These are phyloP conservation scores for Sternotherus odoratus DNA, from an alignment of 2,797 vertebrate genomes.

Conservation along the genomic window DNA sequence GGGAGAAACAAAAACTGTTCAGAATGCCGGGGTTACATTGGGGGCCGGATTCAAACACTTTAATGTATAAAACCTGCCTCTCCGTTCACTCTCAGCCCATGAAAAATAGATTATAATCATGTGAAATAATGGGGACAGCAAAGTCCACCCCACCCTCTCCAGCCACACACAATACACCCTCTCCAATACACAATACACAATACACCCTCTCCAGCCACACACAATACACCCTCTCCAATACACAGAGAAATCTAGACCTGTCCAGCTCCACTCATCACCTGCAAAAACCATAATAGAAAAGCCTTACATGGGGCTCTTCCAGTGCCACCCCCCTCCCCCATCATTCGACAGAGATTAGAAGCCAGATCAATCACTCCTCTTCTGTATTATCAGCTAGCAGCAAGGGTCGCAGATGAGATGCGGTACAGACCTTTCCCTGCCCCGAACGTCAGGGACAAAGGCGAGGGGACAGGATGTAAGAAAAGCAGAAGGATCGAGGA, in stretches of 20 bases:
- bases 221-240: too few relatives aligned
- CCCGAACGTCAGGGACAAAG: not conserved
- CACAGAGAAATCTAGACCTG: not conserved
- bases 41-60: not conserved
- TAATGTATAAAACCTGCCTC: not conserved
- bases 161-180: too few relatives aligned
- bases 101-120: not conserved
- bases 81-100: not conserved
- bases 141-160: not conserved
- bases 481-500: not conserved
- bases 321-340: not conserved
- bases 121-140: not conserved
- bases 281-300: not conserved
- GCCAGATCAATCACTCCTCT: not conserved
- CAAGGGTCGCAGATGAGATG: accelerated
- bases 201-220: too few relatives aligned
- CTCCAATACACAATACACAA: too few relatives aligned
- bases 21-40: not conserved
- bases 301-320: not conserved
- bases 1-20: not conserved
- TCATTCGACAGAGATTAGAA: not conserved
- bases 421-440: not conserved
- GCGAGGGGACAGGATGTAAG: not conserved
- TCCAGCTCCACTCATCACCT: not conserved
- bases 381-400: not conserved